Conservation (phyloP, 2,888 invertebrate species). For the Synergus laeviventris region DNA sequence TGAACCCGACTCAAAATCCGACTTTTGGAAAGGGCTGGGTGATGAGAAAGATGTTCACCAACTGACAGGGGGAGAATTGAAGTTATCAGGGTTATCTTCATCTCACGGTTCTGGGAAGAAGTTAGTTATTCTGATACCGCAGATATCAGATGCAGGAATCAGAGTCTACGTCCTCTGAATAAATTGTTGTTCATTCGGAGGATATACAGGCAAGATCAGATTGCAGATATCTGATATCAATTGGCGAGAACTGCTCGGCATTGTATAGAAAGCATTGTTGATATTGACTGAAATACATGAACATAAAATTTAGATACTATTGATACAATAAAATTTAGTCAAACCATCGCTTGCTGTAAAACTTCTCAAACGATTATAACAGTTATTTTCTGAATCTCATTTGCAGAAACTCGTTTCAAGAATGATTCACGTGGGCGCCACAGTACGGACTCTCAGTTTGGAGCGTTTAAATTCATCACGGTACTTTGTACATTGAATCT, state of each 20-base stretch:
- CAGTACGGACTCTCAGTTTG: not conserved
- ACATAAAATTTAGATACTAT: too few relatives aligned
- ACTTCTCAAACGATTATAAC: not conserved
- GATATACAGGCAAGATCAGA: not conserved
- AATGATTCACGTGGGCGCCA: constrained; percentile 6
- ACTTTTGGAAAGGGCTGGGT: not conserved
- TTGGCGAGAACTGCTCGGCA: not conserved
- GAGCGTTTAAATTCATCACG: not conserved
- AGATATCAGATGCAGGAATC: not conserved
- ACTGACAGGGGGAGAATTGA: not conserved
- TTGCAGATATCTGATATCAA: not conserved
- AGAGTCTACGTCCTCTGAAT: not conserved
- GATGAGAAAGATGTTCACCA: not conserved
- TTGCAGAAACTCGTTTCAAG: not conserved
- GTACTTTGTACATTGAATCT: not conserved
- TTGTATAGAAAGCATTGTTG: not conserved
- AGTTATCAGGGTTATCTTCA: not conserved
- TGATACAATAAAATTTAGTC: too few relatives aligned
- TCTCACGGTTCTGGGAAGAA: not conserved
- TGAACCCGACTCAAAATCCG: constrained; percentile 1
- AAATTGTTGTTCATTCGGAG: not conserved
- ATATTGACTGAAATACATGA: too few relatives aligned
- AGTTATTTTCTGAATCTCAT: not conserved
- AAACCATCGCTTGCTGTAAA: not conserved
- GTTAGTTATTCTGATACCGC: not conserved